These are phyloP conservation scores for Corythoichthys haematopterus DNA, from an alignment of 2,113 vertebrate genomes.

Conservation along the genomic window DNA sequence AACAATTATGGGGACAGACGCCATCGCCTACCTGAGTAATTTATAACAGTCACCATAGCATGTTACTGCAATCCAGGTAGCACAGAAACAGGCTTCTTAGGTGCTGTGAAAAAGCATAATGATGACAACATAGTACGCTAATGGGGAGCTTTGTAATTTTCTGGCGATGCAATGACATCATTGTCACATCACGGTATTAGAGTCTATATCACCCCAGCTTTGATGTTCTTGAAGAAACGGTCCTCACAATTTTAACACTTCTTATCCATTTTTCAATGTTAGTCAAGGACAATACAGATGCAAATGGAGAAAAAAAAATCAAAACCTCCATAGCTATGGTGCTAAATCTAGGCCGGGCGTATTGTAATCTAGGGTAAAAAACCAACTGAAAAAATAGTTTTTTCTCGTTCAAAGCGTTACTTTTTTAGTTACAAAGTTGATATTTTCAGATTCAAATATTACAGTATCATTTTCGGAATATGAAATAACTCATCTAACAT, in stretches of 20 bases:
- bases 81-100: not conserved
- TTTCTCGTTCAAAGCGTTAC: too few species aligned
- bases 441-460: too few species aligned
- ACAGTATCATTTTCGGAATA: too few species aligned
- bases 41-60: not conserved
- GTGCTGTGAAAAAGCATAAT: not conserved
- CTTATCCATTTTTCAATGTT: too few species aligned
- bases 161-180: not conserved
- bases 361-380: too few species aligned
- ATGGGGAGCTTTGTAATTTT: not conserved
- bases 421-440: too few species aligned
- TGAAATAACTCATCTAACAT: too few species aligned
- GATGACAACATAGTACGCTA: not conserved
- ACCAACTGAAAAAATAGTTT: too few species aligned
- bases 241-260: not conserved
- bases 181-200: not conserved
- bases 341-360: too few species aligned
- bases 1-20: not conserved
- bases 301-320: not conserved
- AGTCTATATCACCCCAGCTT: not conserved
- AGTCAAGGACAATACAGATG: too few species aligned
- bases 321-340: too few species aligned
- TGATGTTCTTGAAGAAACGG: not conserved
- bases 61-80: not conserved
- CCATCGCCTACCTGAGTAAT: not conserved